These are phyloP conservation scores for Cosmorhoe ocellata DNA, from an alignment of 2,888 invertebrate genomes.

Conservation along the genomic window DNA sequence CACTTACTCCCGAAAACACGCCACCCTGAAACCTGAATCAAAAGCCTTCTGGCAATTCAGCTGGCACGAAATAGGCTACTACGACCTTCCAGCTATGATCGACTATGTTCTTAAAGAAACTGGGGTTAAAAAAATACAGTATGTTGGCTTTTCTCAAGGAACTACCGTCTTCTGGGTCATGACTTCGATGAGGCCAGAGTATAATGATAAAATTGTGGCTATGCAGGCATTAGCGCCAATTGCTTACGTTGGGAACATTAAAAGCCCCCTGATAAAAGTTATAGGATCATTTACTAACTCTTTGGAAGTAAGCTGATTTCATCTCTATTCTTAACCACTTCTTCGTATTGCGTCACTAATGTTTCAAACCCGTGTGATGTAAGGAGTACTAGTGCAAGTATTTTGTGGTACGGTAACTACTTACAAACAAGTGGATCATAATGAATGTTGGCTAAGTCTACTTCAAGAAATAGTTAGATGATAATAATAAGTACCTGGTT, in stretches of 20 bases:
- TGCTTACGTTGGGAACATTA: slow-evolving; percentile 74
- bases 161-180: slow-evolving; percentile 84
- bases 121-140: slow-evolving; percentile 81
- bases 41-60: slow-evolving; percentile 80
- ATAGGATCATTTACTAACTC: slow-evolving; percentile 71
- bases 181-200: slow-evolving; percentile 80
- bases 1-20: slow-evolving; percentile 86
- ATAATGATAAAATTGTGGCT: slow-evolving; percentile 81
- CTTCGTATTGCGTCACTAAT: no score
- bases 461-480: no score
- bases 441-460: no score
- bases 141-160: slow-evolving; percentile 89
- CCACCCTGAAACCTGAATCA: slow-evolving; percentile 56
- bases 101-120: slow-evolving; percentile 84
- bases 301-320: slow-evolving; percentile 68
- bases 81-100: slow-evolving; percentile 89
- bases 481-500: no score
- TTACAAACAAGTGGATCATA: no score
- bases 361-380: no score
- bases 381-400: no score
- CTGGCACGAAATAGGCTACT: slow-evolving; percentile 89
- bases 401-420: no score
- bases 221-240: slow-evolving; percentile 85
- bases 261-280: slow-evolving; percentile 73
- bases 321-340: no score